These are phyloP conservation scores for Typhlichthys subterraneus DNA, from an alignment of 2,797 vertebrate genomes.

Conservation along the genomic window DNA sequence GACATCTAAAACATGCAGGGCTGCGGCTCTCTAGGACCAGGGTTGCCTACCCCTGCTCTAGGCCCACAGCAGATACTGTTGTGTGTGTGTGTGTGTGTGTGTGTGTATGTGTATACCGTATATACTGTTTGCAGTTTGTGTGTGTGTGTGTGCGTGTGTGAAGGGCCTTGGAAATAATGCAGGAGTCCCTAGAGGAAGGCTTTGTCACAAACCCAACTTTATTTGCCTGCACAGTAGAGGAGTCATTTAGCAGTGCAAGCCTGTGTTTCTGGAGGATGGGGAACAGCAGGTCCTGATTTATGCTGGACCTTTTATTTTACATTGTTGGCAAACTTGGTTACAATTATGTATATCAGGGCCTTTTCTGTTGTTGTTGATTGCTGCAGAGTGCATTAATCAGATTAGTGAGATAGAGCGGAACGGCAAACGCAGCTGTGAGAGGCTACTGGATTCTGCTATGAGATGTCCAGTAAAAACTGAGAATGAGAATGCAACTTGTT, in stretches of 20 bases:
- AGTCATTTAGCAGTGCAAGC: constrained; percentile 12
- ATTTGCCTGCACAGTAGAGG: constrained; percentile 31
- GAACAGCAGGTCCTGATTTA: constrained; percentile 48
- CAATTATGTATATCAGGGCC: constrained; percentile 72
- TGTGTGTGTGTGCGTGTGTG: constrained; percentile 44
- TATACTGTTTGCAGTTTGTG: neutral
- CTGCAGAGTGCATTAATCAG: constrained; percentile 71
- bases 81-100: constrained; percentile 16
- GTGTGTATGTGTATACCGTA: neutral
- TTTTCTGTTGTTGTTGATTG: constrained; percentile 49
- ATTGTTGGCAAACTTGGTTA: constrained; percentile 71
- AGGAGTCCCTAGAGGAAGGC: constrained; percentile 52
- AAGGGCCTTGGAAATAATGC: constrained; percentile 52
- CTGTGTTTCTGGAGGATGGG: constrained; percentile 15
- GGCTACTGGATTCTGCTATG: constrained; percentile 63
- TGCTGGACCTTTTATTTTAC: constrained; percentile 59
- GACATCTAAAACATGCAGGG: no score
- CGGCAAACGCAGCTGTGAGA: constrained; percentile 72
- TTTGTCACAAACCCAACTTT: constrained; percentile 64
- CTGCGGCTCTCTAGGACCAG: no score
- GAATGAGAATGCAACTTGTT: constrained; percentile 42
- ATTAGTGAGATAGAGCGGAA: constrained; percentile 67
- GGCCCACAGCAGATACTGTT: constrained; percentile 64
- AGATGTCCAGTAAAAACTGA: constrained; percentile 54
- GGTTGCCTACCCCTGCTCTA: no score